Percentiles rank a stretch among this genome's conserved stretches.
Evolutionary conservation across 2,797 vertebrate genomes (phyloP).

Genomic region (Periophthalmus magnuspinnatus): DNA sequence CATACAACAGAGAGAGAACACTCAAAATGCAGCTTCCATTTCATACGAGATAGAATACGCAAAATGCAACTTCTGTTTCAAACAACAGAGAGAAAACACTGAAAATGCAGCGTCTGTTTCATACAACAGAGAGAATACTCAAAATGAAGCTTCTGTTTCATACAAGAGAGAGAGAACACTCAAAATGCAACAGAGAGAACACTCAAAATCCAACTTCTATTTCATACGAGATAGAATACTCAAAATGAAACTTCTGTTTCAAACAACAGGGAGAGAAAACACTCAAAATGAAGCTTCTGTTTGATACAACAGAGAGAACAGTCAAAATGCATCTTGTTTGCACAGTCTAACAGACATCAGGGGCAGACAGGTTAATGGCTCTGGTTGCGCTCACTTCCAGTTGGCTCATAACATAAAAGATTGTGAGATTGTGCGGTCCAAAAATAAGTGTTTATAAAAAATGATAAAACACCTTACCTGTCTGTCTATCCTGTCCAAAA

Average conservation of each 20-base stretch:
- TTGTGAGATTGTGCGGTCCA: neutral
- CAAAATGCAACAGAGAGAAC: neutral
- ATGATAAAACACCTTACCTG: neutral
- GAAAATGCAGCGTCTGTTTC: no score
- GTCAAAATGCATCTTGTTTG: constrained; percentile 17
- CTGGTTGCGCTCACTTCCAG: constrained; percentile 40
- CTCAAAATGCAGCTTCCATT: no score
- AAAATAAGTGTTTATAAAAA: neutral
- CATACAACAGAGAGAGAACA: neutral
- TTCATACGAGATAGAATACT: neutral
- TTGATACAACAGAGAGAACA: neutral
- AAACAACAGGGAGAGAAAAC: neutral
- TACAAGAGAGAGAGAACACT: no score
- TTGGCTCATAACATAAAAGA: constrained; percentile 40
- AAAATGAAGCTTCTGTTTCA: no score
- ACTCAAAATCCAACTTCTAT: no score
- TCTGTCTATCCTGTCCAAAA: neutral
- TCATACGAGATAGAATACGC: no score
- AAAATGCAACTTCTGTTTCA: no score
- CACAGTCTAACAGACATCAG: constrained; percentile 33
- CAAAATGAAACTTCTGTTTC: neutral
- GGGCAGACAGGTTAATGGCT: constrained; percentile 41
- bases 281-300: no score
- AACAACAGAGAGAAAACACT: no score
- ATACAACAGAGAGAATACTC: no score